Base-by-base conservation (phyloP, 2,888 invertebrate genomes). In the Thecophora atra region DNA sequence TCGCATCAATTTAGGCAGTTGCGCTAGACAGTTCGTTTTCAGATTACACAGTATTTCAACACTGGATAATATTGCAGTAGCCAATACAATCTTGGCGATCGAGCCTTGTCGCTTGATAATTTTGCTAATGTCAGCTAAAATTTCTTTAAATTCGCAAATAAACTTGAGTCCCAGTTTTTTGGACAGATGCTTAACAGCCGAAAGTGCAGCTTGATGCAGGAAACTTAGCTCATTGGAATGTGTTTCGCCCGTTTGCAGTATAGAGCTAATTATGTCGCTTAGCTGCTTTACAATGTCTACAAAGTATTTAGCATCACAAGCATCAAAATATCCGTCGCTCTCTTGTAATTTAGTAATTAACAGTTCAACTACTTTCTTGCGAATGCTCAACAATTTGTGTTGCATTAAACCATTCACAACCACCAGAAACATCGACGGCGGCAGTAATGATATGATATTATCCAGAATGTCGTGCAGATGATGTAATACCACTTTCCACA, bases 281-380 rank as follows among this genome's bases (percentile, higher is more conserved):
- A 95, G 83, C 0, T 91, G 89, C 0, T 90, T 88, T 0, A 94
- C 86, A 52, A 94, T 81, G 0, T 89, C 87, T 28, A 89, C 88
- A 13, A 94, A 81, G 64, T 89, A 81, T 0, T 85, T 81, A 15
- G 87, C 86, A 47, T 88, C 86, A 5, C 90, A 89, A 68, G 89
- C 87, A 0, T 86, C 84, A 66, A 91, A 90, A 78, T 91, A 91
- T 74, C 89, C 89, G 4, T 89, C 88, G 74, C 91, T 90, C 74
- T 90, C 89, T 76, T 93, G 92, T 8, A 98, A 88, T 85, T 96
- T 94, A 11, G 90, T 89, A 79, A 94, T 96, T 0, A 98, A 87
- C 52, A 98, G 86, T 80, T 98, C 97, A 86, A 98, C 89, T 0
- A 95, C 91, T 82, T 95, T 93, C 73, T 93, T 89, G 75, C 93